A percentile compares a stretch with the other conserved stretches of the same genome.
Conservation (phyloP, 2,113 vertebrate genomes). For the Vulpes vulpes region DNA sequence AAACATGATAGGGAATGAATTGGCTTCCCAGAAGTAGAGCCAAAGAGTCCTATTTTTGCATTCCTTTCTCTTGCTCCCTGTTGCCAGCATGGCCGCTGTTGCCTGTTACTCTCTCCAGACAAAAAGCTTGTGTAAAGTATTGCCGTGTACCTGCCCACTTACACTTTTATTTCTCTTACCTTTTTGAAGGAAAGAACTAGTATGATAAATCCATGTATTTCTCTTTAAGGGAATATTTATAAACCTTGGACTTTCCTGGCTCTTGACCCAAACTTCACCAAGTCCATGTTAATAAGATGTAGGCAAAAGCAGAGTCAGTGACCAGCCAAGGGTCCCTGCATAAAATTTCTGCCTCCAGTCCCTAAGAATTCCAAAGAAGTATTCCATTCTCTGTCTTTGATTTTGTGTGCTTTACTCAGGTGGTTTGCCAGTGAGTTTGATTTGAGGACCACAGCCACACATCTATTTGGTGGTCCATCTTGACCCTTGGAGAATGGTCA, state of each 20-base stretch:
- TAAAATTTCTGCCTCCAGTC: slow-evolving; percentile 10
- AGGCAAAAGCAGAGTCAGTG: background rate
- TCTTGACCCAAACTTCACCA: background rate
- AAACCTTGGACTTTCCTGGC: background rate
- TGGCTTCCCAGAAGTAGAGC: background rate
- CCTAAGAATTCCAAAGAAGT: background rate
- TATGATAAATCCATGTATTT: background rate
- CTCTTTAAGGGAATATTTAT: background rate
- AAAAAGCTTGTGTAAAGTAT: background rate
- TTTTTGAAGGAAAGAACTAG: slow-evolving; percentile 25
- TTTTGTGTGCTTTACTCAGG: background rate
- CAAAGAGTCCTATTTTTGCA: background rate
- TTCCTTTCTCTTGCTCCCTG: background rate
- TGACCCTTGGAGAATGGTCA: background rate
- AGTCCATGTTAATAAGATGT: background rate
- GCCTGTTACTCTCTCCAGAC: background rate
- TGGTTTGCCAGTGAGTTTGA: background rate
- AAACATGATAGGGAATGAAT: background rate
- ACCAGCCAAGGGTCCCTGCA: background rate
- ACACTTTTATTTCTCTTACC: background rate
- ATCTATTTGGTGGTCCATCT: background rate
- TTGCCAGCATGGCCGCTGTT: background rate
- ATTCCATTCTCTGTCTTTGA: background rate
- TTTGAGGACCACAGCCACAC: background rate
- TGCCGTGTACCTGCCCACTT: background rate